Percentiles rank a stretch among this genome's conserved stretches.
Evolutionary conservation across 2,113 vertebrate species (phyloP).

Genomic region (Butastur rufipennis): DNA sequence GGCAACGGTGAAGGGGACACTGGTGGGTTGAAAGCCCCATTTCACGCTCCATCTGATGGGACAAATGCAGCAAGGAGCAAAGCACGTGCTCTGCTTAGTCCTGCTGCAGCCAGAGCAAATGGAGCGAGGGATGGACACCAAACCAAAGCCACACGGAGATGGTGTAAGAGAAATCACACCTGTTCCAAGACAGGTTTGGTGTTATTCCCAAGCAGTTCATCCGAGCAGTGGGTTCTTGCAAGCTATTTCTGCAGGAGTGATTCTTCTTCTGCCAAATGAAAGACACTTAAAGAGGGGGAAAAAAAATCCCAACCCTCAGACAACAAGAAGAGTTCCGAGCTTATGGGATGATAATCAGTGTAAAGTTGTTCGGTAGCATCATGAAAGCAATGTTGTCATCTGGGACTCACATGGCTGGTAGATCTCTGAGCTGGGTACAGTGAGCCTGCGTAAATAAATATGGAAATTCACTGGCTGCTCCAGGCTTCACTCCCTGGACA

Average conservation of each 20-base stretch:
- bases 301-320: background rate
- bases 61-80: background rate
- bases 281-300: background rate
- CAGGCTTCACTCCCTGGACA: background rate
- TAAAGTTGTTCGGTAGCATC: background rate
- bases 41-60: background rate
- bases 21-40: background rate
- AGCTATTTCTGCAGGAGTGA: background rate
- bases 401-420: background rate
- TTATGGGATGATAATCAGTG: background rate
- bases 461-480: background rate
- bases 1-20: background rate
- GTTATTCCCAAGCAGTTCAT: background rate
- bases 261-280: background rate
- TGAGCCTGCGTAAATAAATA: background rate
- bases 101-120: background rate
- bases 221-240: rapidly evolving
- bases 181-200: rapidly evolving
- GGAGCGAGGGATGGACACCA: background rate
- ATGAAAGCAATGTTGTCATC: background rate
- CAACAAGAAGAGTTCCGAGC: background rate
- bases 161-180: background rate
- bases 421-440: background rate
- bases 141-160: background rate
- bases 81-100: background rate